Percentiles rank a stretch among this genome's conserved stretches.
These are phyloP conservation scores for Sitophilus oryzae DNA, from an alignment of 1,140 invertebrate species.

Conservation along the genomic window DNA sequence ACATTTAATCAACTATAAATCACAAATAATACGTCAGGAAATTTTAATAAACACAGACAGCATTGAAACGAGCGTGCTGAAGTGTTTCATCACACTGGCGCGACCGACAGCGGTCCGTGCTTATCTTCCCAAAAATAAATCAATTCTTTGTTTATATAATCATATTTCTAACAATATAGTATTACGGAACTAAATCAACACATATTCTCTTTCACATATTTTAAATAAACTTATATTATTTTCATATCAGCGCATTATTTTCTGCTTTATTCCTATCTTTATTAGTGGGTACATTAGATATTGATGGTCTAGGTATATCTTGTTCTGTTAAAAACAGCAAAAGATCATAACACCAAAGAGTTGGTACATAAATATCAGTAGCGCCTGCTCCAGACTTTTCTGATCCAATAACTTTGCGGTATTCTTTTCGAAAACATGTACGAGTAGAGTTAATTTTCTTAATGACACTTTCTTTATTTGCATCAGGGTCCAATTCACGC, in stretches of 20 bases:
- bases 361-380: constrained; percentile 10
- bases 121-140: no score
- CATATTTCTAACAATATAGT: no score
- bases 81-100: no score
- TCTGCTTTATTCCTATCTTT: constrained; percentile 5
- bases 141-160: no score
- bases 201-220: constrained; percentile 3
- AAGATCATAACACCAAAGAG: constrained; percentile 5
- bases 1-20: no score
- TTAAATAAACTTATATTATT: constrained; percentile 4
- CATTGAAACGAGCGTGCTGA: no score
- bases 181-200: constrained; percentile 6
- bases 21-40: no score
- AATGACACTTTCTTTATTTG: constrained; percentile 11
- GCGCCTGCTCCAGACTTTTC: constrained; percentile 5
- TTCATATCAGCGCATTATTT: neutral
- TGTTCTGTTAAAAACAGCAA: constrained; percentile 3
- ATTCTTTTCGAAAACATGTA: constrained; percentile 10
- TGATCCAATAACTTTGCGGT: constrained; percentile 6
- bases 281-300: constrained; percentile 2
- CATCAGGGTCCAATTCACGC: constrained; percentile 2
- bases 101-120: no score
- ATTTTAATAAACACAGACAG: no score
- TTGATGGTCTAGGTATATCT: constrained; percentile 3
- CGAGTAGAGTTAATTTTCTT: constrained; percentile 11